Evolutionary conservation across 64 coral and sea anemone species (phyloP).

Genomic region (Dendrophyllia cribrosa): DNA sequence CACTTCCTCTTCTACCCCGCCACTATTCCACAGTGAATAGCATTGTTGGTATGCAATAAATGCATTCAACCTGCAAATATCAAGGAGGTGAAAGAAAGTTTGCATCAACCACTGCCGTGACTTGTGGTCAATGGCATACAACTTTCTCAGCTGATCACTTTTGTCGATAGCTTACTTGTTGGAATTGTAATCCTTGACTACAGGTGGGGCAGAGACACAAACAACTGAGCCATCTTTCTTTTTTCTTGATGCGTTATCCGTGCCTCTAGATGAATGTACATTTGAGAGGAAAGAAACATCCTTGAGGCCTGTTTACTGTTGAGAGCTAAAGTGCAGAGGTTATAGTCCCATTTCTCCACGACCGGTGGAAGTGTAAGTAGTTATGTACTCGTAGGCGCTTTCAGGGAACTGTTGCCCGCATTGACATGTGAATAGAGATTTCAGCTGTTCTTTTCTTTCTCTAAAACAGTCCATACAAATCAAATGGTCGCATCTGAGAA

Average conservation of each 20-base stretch:
- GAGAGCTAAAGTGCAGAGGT: too few relatives aligned
- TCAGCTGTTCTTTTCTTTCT: too few relatives aligned
- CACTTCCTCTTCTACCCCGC: neutral
- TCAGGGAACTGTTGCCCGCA: too few relatives aligned
- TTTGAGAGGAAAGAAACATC: conserved; percentile 29
- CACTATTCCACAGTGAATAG: conserved; percentile 10
- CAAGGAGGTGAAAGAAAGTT: neutral
- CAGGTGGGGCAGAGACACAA: neutral
- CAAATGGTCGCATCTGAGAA: too few relatives aligned
- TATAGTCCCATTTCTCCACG: too few relatives aligned
- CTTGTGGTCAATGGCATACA: neutral
- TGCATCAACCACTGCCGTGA: neutral
- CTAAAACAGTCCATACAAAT: too few relatives aligned
- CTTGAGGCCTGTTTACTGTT: too few relatives aligned
- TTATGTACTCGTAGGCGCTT: too few relatives aligned
- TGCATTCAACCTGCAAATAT: conserved; percentile 7
- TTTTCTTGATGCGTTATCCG: neutral
- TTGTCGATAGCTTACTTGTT: conserved; percentile 20
- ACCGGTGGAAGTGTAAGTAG: too few relatives aligned
- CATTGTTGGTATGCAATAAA: neutral
- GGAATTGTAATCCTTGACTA: neutral
- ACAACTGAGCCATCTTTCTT: conserved; percentile 7
- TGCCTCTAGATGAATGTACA: conserved; percentile 3
- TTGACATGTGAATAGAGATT: too few relatives aligned
- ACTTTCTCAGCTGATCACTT: conserved; percentile 16